Percentiles rank a stretch among this genome's conserved stretches.
phyloP scores from a whole-genome alignment of 2,797 vertebrate species.

The Sebastes kiyomatsui region DNA sequence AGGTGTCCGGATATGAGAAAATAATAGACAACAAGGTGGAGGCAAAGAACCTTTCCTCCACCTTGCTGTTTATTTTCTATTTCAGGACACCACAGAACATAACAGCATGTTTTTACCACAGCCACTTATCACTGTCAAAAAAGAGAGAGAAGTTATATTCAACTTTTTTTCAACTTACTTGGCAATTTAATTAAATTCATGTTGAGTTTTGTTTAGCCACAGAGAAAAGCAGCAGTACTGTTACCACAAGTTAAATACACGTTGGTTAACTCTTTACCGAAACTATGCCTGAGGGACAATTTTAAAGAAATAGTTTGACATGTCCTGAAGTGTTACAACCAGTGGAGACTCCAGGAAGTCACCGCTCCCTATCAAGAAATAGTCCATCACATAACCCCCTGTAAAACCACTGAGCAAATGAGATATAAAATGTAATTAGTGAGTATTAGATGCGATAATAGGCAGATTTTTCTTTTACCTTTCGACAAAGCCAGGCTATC shows the following conservation, averaged over 20 bases:
- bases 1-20: neutral
- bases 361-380: neutral
- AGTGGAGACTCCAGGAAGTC: slow-evolving; percentile 6
- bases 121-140: neutral
- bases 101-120: neutral
- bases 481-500: neutral
- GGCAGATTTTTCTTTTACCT: neutral
- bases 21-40: neutral
- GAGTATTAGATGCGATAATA: neutral
- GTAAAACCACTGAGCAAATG: neutral
- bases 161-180: neutral
- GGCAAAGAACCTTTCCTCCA: neutral
- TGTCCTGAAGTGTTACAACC: slow-evolving; percentile 3
- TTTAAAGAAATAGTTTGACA: neutral
- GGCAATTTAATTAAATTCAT: neutral
- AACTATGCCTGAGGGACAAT: neutral
- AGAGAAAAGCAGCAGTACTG: neutral
- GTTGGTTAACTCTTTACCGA: neutral
- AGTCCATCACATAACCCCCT: neutral
- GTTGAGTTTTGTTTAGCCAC: neutral
- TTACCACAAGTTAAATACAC: neutral
- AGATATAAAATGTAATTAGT: neutral
- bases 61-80: neutral
- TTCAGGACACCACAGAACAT: neutral
- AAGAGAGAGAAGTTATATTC: neutral